These are phyloP conservation scores for Neosalanx taihuensis DNA, from an alignment of 2,797 vertebrate genomes.

Conservation along the genomic window DNA sequence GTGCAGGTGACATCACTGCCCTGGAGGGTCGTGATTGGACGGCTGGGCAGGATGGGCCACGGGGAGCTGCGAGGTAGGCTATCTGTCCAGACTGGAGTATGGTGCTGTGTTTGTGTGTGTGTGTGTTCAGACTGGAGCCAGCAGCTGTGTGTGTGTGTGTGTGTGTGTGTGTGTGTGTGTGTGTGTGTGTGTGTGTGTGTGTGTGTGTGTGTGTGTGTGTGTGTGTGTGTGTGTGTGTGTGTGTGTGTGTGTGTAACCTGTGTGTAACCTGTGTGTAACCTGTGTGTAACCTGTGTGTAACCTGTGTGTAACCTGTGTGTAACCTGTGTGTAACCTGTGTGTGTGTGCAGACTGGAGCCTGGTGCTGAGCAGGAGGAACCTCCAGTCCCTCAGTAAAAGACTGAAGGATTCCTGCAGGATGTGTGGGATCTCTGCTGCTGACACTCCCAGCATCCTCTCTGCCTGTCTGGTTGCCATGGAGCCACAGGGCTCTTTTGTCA, in stretches of 20 bases:
- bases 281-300: background rate
- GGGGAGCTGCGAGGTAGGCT: constrained; percentile 91
- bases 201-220: too few relatives aligned
- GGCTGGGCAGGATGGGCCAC: constrained; percentile 95
- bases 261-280: too few relatives aligned
- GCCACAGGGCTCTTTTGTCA: constrained; percentile 97
- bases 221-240: too few relatives aligned
- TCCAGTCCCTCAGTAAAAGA: constrained; percentile 93
- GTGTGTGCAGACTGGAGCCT: constrained; percentile 87
- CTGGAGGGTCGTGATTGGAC: constrained; percentile 98
- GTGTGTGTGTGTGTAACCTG: background rate
- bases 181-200: background rate
- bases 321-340: too few relatives aligned
- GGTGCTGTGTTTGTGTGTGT: background rate
- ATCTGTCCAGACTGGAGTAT: too few relatives aligned
- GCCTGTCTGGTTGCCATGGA: constrained; percentile 98
- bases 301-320: too few relatives aligned
- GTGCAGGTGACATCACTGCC: constrained; percentile 98
- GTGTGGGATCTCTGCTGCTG: constrained; percentile 96
- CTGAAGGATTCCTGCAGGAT: constrained; percentile 96
- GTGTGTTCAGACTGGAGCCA: background rate
- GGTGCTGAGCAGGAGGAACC: constrained; percentile 93
- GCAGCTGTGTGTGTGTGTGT: background rate
- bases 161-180: background rate
- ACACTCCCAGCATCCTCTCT: constrained; percentile 98